A percentile compares a stretch with the other conserved stretches of the same genome.
Conservation (phyloP, 2,888 invertebrate genomes). For the Patella depressa region DNA sequence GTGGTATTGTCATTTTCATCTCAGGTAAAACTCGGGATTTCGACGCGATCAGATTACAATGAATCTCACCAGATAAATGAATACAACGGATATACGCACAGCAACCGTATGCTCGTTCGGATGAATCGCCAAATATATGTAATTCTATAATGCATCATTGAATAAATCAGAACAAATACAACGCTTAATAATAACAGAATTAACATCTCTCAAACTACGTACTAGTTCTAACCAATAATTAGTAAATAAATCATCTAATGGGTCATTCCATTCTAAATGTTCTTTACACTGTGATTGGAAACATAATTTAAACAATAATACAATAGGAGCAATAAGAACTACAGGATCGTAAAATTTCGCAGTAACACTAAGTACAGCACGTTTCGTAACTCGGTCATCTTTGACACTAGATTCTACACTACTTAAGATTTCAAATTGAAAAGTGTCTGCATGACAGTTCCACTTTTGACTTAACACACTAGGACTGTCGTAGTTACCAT, state of each 20-base stretch:
- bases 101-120: not conserved
- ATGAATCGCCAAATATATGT: not conserved
- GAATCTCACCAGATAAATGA: not conserved
- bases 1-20: not conserved
- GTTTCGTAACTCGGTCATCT: not conserved
- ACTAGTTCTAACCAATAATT: not conserved
- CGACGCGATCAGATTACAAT: slow-evolving; percentile 1
- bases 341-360: slow-evolving; percentile 3
- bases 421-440: not conserved
- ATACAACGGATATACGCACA: not conserved
- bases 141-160: not conserved
- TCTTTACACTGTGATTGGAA: not conserved
- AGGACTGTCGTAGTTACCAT: not conserved
- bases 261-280: too few species aligned
- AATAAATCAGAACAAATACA: not conserved
- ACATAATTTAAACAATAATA: not conserved
- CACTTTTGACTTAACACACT: slow-evolving; percentile 1
- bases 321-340: not conserved
- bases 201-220: not conserved
- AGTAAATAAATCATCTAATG: too few species aligned
- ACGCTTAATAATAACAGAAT: not conserved
- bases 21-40: not conserved
- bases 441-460: not conserved
- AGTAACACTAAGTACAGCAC: not conserved
- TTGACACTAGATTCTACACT: not conserved